Conservation (phyloP, 1,140 invertebrate species). For the Venustaconcha ellipsiformis region DNA sequence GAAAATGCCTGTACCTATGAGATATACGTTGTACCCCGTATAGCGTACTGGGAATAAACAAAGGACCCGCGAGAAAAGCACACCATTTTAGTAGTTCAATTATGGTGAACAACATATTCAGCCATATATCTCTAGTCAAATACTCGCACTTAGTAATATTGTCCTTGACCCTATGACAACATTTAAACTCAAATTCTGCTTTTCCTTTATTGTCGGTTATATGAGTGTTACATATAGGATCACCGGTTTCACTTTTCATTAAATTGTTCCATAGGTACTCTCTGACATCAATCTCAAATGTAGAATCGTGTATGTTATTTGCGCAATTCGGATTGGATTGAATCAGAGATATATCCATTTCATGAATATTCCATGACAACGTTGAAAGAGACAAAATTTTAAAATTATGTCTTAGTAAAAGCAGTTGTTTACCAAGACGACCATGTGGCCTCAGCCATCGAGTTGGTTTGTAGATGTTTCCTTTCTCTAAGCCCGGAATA, state of each 20-base stretch:
- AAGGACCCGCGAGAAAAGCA: constrained; percentile 13
- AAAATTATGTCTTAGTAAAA: constrained; percentile 15
- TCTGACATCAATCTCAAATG: constrained; percentile 5
- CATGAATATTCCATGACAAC: constrained; percentile 3
- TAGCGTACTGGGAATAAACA: constrained; percentile 5
- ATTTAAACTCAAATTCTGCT: constrained; percentile 2
- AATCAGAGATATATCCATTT: constrained; percentile 1
- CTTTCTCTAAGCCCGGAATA: constrained; percentile 5
- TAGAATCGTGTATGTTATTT: background rate
- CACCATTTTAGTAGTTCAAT: constrained; percentile 4
- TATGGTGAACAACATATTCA: constrained; percentile 6
- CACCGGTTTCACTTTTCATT: constrained; percentile 12
- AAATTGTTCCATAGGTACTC: constrained; percentile 23
- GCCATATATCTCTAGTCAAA: constrained; percentile 9
- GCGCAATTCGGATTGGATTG: constrained; percentile 9
- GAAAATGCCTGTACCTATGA: background rate
- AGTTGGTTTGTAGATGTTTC: constrained; percentile 10
- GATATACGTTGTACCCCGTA: constrained; percentile 8
- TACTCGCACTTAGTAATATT: constrained; percentile 3
- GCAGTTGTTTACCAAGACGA: constrained; percentile 15
- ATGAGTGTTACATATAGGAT: constrained; percentile 23
- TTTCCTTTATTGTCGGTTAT: constrained; percentile 1
- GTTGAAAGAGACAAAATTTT: constrained; percentile 16
- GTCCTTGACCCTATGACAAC: constrained; percentile 5
- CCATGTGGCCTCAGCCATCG: constrained; percentile 20